Conservation (phyloP, 1,140 invertebrate species). For the Hermetia illucens region DNA sequence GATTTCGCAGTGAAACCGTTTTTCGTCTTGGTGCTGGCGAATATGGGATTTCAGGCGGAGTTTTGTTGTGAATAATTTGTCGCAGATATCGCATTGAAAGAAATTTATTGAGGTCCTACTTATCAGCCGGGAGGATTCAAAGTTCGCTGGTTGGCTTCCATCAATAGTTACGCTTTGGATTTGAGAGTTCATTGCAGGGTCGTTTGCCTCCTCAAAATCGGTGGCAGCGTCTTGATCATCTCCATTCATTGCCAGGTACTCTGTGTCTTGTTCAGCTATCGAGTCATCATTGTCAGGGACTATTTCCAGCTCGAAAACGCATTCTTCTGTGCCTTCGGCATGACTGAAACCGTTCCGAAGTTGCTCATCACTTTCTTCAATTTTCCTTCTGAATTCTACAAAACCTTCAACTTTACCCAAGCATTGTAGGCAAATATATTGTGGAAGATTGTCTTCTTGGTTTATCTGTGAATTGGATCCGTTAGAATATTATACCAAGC, state of each 20-base stretch:
- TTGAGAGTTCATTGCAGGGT: neutral
- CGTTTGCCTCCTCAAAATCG: neutral
- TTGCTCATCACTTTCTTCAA: neutral
- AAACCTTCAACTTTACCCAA: neutral
- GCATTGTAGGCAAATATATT: neutral
- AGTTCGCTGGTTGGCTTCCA: too few relatives aligned
- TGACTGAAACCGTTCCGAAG: neutral
- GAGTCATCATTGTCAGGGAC: neutral
- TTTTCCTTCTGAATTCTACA: neutral
- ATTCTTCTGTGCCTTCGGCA: neutral
- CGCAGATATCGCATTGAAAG: neutral
- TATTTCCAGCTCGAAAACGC: neutral
- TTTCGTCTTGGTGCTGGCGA: conserved; percentile 48
- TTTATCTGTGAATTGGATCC: neutral
- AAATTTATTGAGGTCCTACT: too few relatives aligned
- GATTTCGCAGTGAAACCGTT: conserved; percentile 37
- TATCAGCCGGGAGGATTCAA: too few relatives aligned
- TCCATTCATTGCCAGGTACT: neutral
- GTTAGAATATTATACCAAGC: neutral
- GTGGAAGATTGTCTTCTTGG: neutral
- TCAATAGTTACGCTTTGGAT: too few relatives aligned
- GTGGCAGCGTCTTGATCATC: neutral
- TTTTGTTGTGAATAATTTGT: neutral
- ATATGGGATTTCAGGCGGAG: conserved; percentile 45
- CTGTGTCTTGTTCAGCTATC: neutral